A percentile compares a stretch with the other conserved stretches of the same genome.
phyloP scores from a whole-genome alignment of 2,797 vertebrate species.

The Pantherophis vulpinus region DNA sequence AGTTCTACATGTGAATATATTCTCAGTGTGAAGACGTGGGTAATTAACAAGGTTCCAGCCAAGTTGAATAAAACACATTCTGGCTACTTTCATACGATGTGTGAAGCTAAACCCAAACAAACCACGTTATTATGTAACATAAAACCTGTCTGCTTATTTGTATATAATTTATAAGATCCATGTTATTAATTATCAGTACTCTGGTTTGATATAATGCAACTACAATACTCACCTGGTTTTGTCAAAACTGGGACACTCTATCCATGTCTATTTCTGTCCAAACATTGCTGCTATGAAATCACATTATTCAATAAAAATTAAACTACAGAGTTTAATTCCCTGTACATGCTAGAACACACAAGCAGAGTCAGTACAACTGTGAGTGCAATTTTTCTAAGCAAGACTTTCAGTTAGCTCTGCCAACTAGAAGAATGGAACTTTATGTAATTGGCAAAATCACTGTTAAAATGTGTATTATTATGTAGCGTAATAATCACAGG shows the following conservation, averaged over 20 bases:
- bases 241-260: not conserved
- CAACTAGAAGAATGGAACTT: conserved; percentile 47
- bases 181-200: not conserved
- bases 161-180: not conserved
- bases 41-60: not conserved
- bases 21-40: not conserved
- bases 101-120: not conserved
- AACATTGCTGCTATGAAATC: not conserved
- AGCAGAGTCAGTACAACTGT: conserved; percentile 7
- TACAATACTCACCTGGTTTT: not conserved
- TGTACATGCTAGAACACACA: not conserved
- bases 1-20: not conserved
- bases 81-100: not conserved
- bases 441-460: conserved; percentile 47
- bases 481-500: conserved; percentile 55
- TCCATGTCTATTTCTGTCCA: not conserved
- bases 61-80: not conserved
- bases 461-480: conserved; percentile 59
- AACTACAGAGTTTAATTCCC: not conserved
- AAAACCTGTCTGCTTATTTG: not conserved
- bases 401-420: conserved; percentile 20
- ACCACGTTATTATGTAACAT: not conserved
- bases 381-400: conserved; percentile 1
- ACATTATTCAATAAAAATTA: conserved; percentile 2
- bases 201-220: not conserved